Evolutionary conservation across 2,113 vertebrate species (phyloP).

Genomic region (Pristiophorus japonicus): DNA sequence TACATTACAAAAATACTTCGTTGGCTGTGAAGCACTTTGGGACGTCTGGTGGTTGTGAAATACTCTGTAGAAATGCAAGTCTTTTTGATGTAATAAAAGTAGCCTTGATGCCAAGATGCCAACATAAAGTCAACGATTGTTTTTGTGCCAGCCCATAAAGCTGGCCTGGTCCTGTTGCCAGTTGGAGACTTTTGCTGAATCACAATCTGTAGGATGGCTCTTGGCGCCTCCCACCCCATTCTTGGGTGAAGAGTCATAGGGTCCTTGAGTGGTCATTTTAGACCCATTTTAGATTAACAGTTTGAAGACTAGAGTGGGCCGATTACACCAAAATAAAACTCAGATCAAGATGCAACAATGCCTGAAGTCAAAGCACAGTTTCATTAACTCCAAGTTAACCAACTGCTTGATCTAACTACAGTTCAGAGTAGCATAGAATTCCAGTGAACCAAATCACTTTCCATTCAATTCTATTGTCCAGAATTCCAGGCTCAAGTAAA

Average conservation of each 20-base stretch:
- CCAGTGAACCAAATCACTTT: background rate
- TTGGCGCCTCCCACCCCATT: background rate
- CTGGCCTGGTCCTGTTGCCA: background rate
- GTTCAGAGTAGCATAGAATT: background rate
- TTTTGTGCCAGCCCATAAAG: background rate
- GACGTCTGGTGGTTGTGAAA: no score
- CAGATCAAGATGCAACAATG: background rate
- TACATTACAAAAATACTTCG: no score
- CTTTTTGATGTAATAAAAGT: background rate
- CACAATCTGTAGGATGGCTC: background rate
- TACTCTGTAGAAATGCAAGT: no score
- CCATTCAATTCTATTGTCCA: background rate
- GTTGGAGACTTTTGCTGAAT: background rate
- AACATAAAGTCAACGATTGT: background rate
- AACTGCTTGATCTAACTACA: background rate
- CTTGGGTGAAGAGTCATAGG: background rate
- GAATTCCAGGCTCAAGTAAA: background rate
- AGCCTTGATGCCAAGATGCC: background rate
- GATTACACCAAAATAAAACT: background rate
- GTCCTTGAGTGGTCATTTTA: background rate
- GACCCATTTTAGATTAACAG: background rate
- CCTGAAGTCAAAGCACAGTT: background rate
- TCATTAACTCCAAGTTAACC: background rate
- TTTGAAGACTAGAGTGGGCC: background rate
- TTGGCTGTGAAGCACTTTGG: no score